Evolutionary conservation across 2,113 vertebrate species (phyloP), one percentile per base, ranked within the genome.

Genomic region (Stictonetta naevosa): DNA sequence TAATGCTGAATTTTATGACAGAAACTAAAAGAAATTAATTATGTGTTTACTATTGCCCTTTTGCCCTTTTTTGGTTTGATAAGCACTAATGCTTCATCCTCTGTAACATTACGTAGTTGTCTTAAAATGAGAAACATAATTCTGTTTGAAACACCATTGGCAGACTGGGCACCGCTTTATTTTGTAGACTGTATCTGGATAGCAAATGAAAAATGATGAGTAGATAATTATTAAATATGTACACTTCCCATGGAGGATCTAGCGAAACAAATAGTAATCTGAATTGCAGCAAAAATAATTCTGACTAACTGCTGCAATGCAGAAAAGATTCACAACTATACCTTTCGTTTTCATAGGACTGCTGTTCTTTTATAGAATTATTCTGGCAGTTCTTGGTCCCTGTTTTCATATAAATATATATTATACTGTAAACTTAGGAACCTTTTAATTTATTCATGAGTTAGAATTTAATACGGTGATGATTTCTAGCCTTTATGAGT

Each of bases 371-470:
- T 92, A 31, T 26, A 94, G 97, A 98, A 96, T 98, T 98, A 97
- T 97, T 88, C 91, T 62, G 86, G 95, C 95, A 63, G 94, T 98
- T 96, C 87, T 89, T 95, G 92, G 89, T 95, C 93, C 91, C 96
- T 97, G 93, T 94, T 97, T 97, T 95, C 97, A 97, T 98, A 97
- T 97, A 97, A 97, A 97, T 97, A 97, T 97, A 97, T 97, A 97
- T 98, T 97, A 95, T 93, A 88, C 96, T 97, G 97, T 96, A 98
- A 97, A 98, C 97, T 98, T 97, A 95, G 96, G 91, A 96, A 92
- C 84, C 94, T 97, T 95, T 97, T 98, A 68, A 98, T 94, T 98
- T 98, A 98, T 98, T 98, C 97, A 98, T 98, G 96, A 98, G 96
- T 79, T 73, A 89, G 95, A 94, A 98, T 98, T 98, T 98, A 98